These are phyloP conservation scores for Crotophaga sulcirostris DNA, from an alignment of 2,113 vertebrate species.

Conservation along the genomic window DNA sequence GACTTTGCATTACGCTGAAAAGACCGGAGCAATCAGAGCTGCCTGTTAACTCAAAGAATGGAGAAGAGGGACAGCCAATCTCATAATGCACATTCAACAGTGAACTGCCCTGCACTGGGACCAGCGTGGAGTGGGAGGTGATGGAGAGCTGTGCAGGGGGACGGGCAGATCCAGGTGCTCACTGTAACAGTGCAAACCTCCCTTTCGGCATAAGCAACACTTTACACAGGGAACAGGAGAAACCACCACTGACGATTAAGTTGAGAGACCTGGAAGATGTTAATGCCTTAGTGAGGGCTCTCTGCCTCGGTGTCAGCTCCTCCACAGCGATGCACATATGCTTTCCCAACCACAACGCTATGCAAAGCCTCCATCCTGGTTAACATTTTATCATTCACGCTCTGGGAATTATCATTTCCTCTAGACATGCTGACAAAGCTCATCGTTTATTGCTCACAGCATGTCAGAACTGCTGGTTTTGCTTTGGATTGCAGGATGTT, in stretches of 20 bases:
- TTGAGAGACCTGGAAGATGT: not conserved
- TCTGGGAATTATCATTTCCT: conserved; percentile 62
- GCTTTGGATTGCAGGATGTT: conserved; percentile 62
- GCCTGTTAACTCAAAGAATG: not conserved
- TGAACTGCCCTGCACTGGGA: not conserved
- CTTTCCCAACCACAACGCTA: conserved; percentile 1
- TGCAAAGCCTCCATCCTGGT: conserved; percentile 40
- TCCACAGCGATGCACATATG: conserved; percentile 2
- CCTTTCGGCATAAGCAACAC: not conserved
- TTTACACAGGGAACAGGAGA: not conserved
- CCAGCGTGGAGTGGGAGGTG: not conserved
- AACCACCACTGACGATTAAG: not conserved
- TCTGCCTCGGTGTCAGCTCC: not conserved
- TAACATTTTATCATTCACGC: conserved; percentile 63
- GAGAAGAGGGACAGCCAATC: not conserved
- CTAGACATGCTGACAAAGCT: conserved; percentile 62
- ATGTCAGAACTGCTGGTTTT: conserved; percentile 61
- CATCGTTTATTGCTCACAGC: conserved; percentile 66
- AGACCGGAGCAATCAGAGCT: not conserved
- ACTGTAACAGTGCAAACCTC: not conserved
- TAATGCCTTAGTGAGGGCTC: not conserved
- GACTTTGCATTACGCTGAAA: not conserved
- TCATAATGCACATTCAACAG: not conserved
- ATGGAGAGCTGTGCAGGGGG: not conserved
- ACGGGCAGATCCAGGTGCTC: not conserved